These are phyloP conservation scores for Sinonovacula constricta DNA, from an alignment of 1,140 invertebrate species.

Conservation along the genomic window DNA sequence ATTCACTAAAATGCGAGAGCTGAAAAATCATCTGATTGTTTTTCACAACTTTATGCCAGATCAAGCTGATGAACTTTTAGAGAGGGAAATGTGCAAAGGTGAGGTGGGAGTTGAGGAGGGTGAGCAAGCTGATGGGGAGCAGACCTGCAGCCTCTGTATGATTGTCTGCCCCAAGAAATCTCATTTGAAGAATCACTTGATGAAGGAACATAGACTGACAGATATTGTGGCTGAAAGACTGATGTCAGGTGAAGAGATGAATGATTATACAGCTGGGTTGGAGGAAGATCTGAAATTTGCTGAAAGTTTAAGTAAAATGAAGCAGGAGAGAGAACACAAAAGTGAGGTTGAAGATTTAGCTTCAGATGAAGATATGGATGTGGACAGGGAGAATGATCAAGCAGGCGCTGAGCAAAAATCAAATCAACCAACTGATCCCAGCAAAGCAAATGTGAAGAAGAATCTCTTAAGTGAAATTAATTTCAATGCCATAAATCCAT, in stretches of 20 bases:
- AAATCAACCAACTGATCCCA: not conserved
- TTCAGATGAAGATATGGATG: not conserved
- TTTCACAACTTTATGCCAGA: conserved; percentile 7
- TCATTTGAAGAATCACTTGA: conserved; percentile 18
- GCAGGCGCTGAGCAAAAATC: too few species aligned
- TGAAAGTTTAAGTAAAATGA: not conserved
- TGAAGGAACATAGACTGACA: conserved; percentile 33
- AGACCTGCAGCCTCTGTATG: conserved; percentile 36
- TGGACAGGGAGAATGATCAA: not conserved
- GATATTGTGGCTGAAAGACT: conserved; percentile 31
- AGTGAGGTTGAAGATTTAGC: not conserved
- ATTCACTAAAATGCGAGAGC: conserved; percentile 25
- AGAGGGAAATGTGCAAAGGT: conserved; percentile 26
- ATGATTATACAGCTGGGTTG: conserved; percentile 40
- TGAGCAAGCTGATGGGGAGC: not conserved
- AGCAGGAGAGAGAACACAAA: not conserved
- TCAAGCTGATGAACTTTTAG: conserved; percentile 25
- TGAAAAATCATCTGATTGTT: conserved; percentile 35
- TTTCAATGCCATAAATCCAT: conserved; percentile 48
- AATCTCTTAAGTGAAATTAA: conserved; percentile 35
- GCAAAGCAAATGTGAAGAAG: conserved; percentile 11
- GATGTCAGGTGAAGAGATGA: conserved; percentile 20
- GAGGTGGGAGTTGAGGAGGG: not conserved
- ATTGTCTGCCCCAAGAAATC: conserved; percentile 8
- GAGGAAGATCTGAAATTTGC: conserved; percentile 6